Percentiles rank a stretch among this genome's conserved stretches.
phyloP scores from a whole-genome alignment of 2,888 invertebrate genomes.

The Amiota communis region DNA sequence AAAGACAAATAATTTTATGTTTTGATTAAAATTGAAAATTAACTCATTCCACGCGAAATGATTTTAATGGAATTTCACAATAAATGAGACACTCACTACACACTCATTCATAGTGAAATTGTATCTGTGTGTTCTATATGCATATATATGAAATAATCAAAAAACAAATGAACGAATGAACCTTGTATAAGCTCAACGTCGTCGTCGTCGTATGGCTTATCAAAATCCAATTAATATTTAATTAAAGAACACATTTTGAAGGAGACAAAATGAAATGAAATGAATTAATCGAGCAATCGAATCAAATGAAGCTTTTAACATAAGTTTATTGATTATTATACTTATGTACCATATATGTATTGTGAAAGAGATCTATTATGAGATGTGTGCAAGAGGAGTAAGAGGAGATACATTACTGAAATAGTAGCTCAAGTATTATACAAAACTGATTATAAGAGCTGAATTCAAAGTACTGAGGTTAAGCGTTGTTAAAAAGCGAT shows the following conservation, averaged over 20 bases:
- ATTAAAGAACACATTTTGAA: conserved; percentile 54
- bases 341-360: no score
- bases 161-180: conserved; percentile 2
- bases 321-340: conserved; percentile 19
- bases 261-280: conserved; percentile 31
- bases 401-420: no score
- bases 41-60: not conserved
- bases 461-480: conserved; percentile 25
- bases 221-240: conserved; percentile 58
- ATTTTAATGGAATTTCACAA: conserved; percentile 3
- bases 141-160: not conserved
- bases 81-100: not conserved
- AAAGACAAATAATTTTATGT: conserved; percentile 17
- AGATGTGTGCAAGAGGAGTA: no score
- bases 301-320: conserved; percentile 19
- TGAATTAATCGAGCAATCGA: conserved; percentile 21
- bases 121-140: not conserved
- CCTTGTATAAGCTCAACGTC: not conserved
- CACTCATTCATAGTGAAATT: not conserved
- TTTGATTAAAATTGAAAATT: conserved; percentile 18
- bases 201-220: conserved; percentile 6
- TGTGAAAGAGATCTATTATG: no score
- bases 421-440: not conserved
- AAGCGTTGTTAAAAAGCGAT: conserved; percentile 28
- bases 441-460: not conserved